Percentiles rank a stretch among this genome's conserved stretches.
Conservation (phyloP, 1,140 invertebrate genomes). For the Oppia nitens region DNA sequence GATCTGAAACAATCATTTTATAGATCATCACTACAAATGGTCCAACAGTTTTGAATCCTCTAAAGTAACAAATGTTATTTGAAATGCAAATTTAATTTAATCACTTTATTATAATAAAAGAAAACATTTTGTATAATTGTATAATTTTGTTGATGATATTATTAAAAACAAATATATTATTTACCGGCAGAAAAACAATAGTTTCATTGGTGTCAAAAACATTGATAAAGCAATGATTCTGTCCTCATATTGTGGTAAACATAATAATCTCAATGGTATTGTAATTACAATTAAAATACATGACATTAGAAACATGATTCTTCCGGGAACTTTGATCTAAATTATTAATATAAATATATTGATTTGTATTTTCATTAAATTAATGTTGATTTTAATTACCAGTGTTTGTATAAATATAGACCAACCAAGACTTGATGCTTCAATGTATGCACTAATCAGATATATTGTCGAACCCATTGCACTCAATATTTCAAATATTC, state of each 20-base stretch:
- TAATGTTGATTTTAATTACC: neutral
- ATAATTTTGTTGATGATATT: too few species aligned
- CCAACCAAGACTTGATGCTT: constrained; percentile 58
- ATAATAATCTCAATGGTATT: constrained; percentile 62
- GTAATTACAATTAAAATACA: constrained; percentile 67
- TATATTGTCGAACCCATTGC: constrained; percentile 59
- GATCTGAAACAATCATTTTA: constrained; percentile 88
- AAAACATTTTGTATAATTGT: too few species aligned
- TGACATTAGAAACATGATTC: constrained; percentile 84
- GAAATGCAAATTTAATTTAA: too few species aligned
- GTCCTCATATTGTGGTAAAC: constrained; percentile 68
- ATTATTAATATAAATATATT: too few species aligned
- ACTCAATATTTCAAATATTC: constrained; percentile 19
- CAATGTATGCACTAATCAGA: constrained; percentile 55
- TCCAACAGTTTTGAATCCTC: constrained; percentile 91
- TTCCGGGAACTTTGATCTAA: constrained; percentile 72
- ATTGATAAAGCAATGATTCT: constrained; percentile 80
- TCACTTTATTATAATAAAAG: too few species aligned
- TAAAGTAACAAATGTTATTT: constrained; percentile 30
- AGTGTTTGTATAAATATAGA: neutral
- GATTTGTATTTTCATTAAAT: too few species aligned
- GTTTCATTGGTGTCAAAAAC: constrained; percentile 86
- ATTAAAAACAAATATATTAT: constrained; percentile 4
- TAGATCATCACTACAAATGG: constrained; percentile 99
- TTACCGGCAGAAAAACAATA: constrained; percentile 92